phyloP scores from a whole-genome alignment of 2,113 vertebrate species.

The Rousettus leschenaultii region DNA sequence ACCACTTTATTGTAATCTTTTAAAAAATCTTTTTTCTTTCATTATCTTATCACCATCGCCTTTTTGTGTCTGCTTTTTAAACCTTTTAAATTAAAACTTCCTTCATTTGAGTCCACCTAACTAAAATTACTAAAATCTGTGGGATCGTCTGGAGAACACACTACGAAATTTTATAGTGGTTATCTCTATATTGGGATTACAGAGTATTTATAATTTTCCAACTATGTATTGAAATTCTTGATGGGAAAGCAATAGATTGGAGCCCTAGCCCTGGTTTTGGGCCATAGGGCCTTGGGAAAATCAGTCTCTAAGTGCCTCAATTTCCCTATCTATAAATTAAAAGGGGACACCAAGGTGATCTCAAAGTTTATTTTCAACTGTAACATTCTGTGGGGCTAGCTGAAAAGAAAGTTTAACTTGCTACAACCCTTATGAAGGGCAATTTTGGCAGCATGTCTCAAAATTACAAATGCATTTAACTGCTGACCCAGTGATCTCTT shows the following conservation, averaged over 20 bases:
- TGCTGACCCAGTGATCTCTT: not conserved
- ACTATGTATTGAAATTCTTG: not conserved
- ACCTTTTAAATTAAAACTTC: conserved; percentile 70
- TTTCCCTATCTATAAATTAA: not conserved
- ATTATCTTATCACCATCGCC: not conserved
- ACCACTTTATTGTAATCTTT: conserved; percentile 24
- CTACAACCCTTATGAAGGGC: not conserved
- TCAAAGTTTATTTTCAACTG: not conserved
- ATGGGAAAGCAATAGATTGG: not conserved
- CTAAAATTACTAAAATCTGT: not conserved
- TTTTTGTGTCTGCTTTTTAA: conserved; percentile 66
- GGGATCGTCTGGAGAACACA: not conserved
- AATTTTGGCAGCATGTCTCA: not conserved
- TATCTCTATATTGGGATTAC: not conserved
- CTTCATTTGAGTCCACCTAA: not conserved
- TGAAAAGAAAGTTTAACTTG: not conserved
- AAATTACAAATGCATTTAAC: not conserved
- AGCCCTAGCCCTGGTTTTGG: not conserved
- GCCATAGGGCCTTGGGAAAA: not conserved
- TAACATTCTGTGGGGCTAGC: not conserved
- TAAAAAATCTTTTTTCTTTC: conserved; percentile 32
- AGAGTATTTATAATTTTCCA: not conserved
- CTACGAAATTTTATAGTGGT: not conserved
- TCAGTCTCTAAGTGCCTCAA: not conserved
- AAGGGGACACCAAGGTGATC: not conserved